Conservation (phyloP, 2,113 vertebrate species). For the Jacana jacana region DNA sequence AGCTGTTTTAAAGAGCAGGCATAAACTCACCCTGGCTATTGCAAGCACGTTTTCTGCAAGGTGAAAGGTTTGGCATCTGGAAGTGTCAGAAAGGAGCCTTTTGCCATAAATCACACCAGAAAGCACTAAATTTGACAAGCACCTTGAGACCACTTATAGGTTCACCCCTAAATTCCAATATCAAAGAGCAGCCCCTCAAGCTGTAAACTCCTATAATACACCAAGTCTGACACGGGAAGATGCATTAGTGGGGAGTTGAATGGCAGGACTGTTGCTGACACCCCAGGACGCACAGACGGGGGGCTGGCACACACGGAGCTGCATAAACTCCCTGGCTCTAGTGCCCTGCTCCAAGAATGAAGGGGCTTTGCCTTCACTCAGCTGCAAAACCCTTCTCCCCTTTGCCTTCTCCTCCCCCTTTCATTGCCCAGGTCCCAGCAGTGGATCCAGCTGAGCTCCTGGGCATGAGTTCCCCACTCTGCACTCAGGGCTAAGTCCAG, state of each 20-base stretch:
- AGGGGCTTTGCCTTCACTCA: not conserved
- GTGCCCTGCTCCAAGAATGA: not conserved
- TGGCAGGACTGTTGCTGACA: not conserved
- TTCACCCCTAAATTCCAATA: conserved; percentile 67
- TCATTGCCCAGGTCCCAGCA: not conserved
- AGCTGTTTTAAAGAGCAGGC: not conserved
- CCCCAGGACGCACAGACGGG: not conserved
- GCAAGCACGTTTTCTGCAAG: conserved; percentile 47
- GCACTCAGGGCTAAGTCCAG: not conserved
- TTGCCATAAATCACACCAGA: conserved; percentile 78
- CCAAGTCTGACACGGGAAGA: conserved; percentile 10
- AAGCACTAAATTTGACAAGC: conserved; percentile 70
- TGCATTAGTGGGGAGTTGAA: not conserved
- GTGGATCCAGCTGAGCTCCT: not conserved
- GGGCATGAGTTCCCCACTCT: not conserved
- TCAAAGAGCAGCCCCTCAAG: conserved; percentile 66
- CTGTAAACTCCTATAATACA: conserved; percentile 60
- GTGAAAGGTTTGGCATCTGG: conserved; percentile 75
- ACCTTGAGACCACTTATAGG: conserved; percentile 64
- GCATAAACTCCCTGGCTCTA: not conserved
- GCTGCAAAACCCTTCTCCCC: not conserved
- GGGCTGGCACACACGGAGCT: not conserved
- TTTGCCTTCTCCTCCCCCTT: not conserved
- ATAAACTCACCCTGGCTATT: conserved; percentile 9
- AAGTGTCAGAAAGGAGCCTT: conserved; percentile 74